A percentile compares a stretch with the other conserved stretches of the same genome.
Conservation (phyloP, 2,888 invertebrate genomes). For the Eumacrocentrus americanus region DNA sequence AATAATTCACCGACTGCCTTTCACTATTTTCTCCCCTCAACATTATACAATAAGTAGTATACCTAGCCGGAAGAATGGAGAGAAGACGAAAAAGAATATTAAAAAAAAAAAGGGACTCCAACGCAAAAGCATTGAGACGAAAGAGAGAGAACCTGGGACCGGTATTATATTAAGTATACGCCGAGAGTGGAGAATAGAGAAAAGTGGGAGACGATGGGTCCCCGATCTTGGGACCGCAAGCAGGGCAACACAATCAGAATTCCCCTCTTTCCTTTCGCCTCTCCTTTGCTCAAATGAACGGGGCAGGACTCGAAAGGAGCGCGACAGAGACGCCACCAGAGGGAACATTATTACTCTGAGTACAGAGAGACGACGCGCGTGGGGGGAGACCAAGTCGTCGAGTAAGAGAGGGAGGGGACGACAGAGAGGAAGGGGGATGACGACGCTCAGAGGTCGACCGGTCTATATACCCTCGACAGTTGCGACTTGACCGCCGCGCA, state of each 20-base stretch:
- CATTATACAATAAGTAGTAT: background rate
- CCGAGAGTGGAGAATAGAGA: background rate
- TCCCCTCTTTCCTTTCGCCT: background rate
- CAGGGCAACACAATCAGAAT: slow-evolving; percentile 10
- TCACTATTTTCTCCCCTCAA: background rate
- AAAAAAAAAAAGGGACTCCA: background rate
- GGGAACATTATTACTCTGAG: slow-evolving; percentile 4
- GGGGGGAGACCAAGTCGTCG: slow-evolving; percentile 2
- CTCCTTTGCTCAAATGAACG: background rate
- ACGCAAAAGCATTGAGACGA: background rate
- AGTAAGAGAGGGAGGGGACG: background rate
- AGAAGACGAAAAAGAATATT: background rate
- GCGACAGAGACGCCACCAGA: background rate
- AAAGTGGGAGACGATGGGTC: background rate
- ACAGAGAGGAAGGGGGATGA: slow-evolving; percentile 5
- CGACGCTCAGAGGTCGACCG: slow-evolving; percentile 29
- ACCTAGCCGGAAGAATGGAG: background rate
- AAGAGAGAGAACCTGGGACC: background rate
- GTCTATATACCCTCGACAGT: slow-evolving; percentile 41
- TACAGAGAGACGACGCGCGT: background rate
- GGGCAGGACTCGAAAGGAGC: background rate
- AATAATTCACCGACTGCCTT: background rate
- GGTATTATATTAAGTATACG: background rate
- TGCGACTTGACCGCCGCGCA: slow-evolving; percentile 51
- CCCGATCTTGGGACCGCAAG: slow-evolving; percentile 3